A percentile compares a stretch with the other conserved stretches of the same genome.
phyloP scores from a whole-genome alignment of 2,113 vertebrate genomes.

The Aspiorhynchus laticeps region DNA sequence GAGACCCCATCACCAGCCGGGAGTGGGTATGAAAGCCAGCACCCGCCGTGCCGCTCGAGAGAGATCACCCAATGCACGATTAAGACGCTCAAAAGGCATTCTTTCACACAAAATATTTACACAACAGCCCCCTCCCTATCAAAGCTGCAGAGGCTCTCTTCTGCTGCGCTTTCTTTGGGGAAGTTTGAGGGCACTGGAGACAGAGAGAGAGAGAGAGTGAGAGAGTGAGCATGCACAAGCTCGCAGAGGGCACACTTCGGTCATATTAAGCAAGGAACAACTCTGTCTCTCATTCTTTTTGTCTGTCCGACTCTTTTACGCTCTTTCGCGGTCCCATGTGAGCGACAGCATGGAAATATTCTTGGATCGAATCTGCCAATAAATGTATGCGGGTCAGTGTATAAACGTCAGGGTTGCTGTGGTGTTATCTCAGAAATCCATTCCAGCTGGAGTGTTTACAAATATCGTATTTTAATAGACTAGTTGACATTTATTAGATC shows the following conservation, averaged over 20 bases:
- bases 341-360: conserved; percentile 65
- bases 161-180: conserved; percentile 68
- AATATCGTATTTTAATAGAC: conserved; percentile 60
- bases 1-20: conserved; percentile 74
- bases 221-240: conserved; percentile 58
- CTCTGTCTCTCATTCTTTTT: conserved; percentile 64
- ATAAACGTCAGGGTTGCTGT: conserved; percentile 44
- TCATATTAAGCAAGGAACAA: conserved; percentile 71
- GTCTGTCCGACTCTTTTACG: conserved; percentile 63
- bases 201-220: conserved; percentile 59
- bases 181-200: conserved; percentile 70
- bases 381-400: conserved; percentile 49
- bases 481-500: conserved; percentile 59
- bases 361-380: conserved; percentile 62
- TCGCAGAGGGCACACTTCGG: conserved; percentile 68
- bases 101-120: conserved; percentile 71
- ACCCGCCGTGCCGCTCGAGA: conserved; percentile 71
- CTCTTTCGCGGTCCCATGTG: conserved; percentile 68
- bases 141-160: conserved; percentile 70
- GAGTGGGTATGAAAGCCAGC: conserved; percentile 76
- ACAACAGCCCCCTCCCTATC: conserved; percentile 71
- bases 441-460: conserved; percentile 65
- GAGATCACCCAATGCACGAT: conserved; percentile 79
- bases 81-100: conserved; percentile 74
- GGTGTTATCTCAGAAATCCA: conserved; percentile 52